Conservation (phyloP, 2,113 vertebrate species). For the Parotia lawesii region DNA sequence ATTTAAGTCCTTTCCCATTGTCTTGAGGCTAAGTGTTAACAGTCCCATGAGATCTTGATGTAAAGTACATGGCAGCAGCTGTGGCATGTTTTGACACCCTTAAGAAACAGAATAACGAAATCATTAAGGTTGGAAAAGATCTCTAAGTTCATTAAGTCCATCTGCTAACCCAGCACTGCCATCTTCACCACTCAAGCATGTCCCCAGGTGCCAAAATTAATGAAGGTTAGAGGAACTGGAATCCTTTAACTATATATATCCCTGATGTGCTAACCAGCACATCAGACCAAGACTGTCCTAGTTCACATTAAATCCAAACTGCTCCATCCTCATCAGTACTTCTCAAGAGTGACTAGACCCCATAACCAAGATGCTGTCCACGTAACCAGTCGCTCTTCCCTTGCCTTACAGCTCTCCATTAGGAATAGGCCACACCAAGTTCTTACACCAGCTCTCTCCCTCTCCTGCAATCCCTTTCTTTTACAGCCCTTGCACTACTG, state of each 20-base stretch:
- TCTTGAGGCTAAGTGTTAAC: not conserved
- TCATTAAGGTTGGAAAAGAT: not conserved
- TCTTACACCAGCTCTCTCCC: not conserved
- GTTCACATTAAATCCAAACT: not conserved
- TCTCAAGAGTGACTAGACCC: not conserved
- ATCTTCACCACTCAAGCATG: not conserved
- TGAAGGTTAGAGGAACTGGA: not conserved
- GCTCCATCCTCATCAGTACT: not conserved
- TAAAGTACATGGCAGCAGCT: not conserved
- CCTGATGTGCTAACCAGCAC: not conserved
- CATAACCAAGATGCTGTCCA: not conserved
- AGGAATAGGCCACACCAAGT: not conserved
- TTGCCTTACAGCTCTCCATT: fast-evolving
- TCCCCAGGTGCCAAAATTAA: not conserved
- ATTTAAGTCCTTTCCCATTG: not conserved
- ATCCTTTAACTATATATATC: not conserved
- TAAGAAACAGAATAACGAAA: not conserved
- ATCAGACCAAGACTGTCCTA: not conserved
- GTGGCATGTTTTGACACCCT: not conserved
- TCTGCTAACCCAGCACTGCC: not conserved
- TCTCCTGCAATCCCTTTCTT: not conserved
- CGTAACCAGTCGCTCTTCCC: not conserved
- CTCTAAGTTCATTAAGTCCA: not conserved
- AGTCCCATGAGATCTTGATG: not conserved
- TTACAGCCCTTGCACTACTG: not conserved